phyloP scores from a whole-genome alignment of 2,888 invertebrate species.

The Iphiclides podalirius region DNA sequence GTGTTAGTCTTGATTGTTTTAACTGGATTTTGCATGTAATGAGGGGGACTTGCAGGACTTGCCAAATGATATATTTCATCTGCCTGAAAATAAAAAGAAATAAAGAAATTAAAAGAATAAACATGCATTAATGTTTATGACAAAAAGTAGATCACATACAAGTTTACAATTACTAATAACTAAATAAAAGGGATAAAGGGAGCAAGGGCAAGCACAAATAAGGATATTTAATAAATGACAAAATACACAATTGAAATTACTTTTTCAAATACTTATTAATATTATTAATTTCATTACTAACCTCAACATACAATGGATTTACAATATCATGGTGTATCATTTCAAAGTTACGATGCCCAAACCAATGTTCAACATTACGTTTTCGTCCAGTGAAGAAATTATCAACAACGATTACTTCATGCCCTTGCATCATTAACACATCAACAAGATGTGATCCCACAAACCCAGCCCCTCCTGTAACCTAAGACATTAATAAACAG shows the following conservation, averaged over 20 bases:
- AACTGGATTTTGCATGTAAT: conserved; percentile 99
- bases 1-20: conserved; percentile 99
- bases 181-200: too few species aligned
- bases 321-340: conserved; percentile 99
- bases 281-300: conserved; percentile 32
- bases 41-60: conserved; percentile 99
- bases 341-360: conserved; percentile 99
- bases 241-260: too few species aligned
- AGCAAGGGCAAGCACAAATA: too few species aligned
- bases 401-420: conserved; percentile 97
- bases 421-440: conserved; percentile 95
- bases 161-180: too few species aligned
- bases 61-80: conserved; percentile 99
- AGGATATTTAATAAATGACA: too few species aligned
- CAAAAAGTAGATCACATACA: too few species aligned
- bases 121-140: too few species aligned
- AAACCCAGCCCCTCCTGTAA: conserved; percentile 98
- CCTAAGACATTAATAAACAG: conserved; percentile 58
- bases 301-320: conserved; percentile 97
- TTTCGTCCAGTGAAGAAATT: conserved; percentile 99
- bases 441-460: conserved; percentile 99
- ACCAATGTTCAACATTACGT: conserved; percentile 98
- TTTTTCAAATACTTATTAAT: not conserved
- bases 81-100: conserved; percentile 84
- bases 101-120: too few species aligned